Percentiles rank a stretch among this genome's conserved stretches.
Conservation (phyloP, 2,113 vertebrate genomes). For the Cyanistes caeruleus region DNA sequence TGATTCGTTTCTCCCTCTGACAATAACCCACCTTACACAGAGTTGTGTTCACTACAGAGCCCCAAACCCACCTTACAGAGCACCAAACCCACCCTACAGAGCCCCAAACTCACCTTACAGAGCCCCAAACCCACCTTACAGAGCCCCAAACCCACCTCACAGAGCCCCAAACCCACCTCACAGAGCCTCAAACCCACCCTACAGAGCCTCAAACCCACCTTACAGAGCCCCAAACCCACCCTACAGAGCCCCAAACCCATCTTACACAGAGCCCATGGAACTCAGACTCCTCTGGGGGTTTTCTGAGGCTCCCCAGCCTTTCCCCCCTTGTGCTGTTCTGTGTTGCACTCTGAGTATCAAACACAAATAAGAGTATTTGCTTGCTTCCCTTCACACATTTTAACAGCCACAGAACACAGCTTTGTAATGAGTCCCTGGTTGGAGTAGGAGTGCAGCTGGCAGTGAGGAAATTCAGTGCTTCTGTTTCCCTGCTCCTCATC, state of each 20-base stretch:
- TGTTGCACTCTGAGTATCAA: neutral
- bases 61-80: neutral
- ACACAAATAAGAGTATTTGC: neutral
- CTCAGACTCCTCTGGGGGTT: neutral
- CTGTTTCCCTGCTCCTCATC: neutral
- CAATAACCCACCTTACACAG: neutral
- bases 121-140: neutral
- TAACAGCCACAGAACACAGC: neutral
- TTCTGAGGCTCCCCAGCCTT: neutral
- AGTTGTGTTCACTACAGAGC: neutral
- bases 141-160: neutral
- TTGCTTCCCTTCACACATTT: neutral
- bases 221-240: neutral
- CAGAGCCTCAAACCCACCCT: neutral
- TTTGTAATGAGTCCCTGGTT: neutral
- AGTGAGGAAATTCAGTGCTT: neutral
- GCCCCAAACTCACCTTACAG: fast-evolving
- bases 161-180: too few species aligned
- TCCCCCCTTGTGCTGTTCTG: neutral
- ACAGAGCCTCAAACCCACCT: neutral
- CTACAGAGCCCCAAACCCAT: neutral
- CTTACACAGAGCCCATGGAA: neutral
- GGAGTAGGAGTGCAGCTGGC: neutral
- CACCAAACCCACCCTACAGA: neutral
- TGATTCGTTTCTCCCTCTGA: neutral